Conservation (phyloP, 2,797 vertebrate species). For the Squalus acanthias region DNA sequence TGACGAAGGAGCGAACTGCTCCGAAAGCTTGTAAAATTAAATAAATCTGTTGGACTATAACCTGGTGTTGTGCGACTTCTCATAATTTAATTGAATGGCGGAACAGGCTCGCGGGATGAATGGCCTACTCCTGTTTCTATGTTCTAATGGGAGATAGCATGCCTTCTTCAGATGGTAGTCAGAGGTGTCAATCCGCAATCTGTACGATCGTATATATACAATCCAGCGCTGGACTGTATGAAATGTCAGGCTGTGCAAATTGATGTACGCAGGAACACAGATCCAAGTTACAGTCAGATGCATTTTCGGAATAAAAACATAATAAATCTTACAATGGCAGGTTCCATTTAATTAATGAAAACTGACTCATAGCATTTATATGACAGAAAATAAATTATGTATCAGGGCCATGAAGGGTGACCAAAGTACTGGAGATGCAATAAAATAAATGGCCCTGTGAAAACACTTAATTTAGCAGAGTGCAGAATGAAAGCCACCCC, state of each 20-base stretch:
- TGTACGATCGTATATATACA: background rate
- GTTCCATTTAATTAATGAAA: slow-evolving; percentile 28
- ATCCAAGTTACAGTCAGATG: background rate
- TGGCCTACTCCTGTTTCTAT: no score
- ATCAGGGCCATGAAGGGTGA: background rate
- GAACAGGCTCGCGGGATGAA: no score
- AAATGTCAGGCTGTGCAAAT: no score
- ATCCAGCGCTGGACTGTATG: background rate
- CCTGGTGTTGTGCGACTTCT: no score
- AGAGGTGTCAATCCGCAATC: background rate
- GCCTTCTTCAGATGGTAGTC: background rate
- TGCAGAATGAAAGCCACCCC: background rate
- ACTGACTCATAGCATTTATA: slow-evolving; percentile 14
- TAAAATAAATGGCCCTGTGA: background rate
- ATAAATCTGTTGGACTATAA: no score
- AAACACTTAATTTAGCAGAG: slow-evolving; percentile 20
- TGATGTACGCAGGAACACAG: background rate
- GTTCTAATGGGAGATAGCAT: no score
- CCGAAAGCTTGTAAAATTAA: no score
- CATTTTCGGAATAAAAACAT: background rate
- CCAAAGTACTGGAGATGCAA: background rate
- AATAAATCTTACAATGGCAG: background rate
- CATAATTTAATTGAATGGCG: no score
- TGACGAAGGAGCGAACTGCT: no score
- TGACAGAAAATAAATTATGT: slow-evolving; percentile 25